Evolutionary conservation across 2,888 invertebrate genomes (phyloP).

Genomic region (Serripes groenlandicus): DNA sequence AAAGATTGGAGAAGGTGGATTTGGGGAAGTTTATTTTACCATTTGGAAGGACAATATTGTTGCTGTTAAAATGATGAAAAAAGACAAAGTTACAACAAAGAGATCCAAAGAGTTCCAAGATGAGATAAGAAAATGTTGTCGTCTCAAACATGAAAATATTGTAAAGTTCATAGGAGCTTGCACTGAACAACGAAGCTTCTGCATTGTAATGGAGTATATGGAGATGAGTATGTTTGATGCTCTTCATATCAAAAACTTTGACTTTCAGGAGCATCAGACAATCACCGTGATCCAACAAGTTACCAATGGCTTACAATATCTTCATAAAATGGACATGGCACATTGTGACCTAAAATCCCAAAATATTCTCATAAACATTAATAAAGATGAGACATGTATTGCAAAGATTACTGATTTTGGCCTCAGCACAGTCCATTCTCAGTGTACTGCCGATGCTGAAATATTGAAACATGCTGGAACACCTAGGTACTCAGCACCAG

Average conservation of each 20-base stretch:
- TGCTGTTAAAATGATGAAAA: constrained; percentile 62
- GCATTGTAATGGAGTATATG: constrained; percentile 68
- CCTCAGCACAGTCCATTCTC: constrained; percentile 63
- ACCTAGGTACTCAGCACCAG: constrained; percentile 64
- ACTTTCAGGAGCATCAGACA: constrained; percentile 57
- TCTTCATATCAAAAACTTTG: constrained; percentile 42
- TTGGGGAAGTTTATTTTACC: constrained; percentile 62
- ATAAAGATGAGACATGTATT: constrained; percentile 17
- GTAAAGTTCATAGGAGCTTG: constrained; percentile 66
- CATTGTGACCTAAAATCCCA: constrained; percentile 71
- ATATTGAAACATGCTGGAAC: constrained; percentile 51
- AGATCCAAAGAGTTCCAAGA: constrained; percentile 52
- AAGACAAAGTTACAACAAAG: constrained; percentile 51
- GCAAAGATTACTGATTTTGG: constrained; percentile 70
- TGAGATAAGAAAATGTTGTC: constrained; percentile 51
- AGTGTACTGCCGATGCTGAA: constrained; percentile 23
- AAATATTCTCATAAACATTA: constrained; percentile 63
- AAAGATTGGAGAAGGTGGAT: constrained; percentile 64
- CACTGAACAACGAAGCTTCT: constrained; percentile 49
- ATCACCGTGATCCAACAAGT: constrained; percentile 56
- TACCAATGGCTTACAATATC: constrained; percentile 49
- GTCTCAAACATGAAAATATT: constrained; percentile 58
- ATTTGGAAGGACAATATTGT: constrained; percentile 61
- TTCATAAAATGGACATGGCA: constrained; percentile 61
- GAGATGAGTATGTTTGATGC: constrained; percentile 63